These are phyloP conservation scores for Cepaea hortensis DNA, from an alignment of 2,888 invertebrate genomes.

Conservation along the genomic window DNA sequence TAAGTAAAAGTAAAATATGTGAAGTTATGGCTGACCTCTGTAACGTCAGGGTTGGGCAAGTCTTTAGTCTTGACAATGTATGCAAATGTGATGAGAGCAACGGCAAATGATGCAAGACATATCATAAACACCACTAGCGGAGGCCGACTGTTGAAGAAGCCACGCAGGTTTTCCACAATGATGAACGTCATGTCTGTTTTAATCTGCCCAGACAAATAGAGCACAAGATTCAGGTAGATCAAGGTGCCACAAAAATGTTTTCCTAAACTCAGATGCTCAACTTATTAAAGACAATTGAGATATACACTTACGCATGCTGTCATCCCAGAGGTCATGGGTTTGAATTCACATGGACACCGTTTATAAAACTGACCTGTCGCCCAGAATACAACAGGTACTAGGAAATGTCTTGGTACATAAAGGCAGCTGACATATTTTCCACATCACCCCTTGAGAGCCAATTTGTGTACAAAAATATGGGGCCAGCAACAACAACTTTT, in stretches of 20 bases:
- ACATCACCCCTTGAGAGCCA: no score
- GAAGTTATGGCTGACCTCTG: conserved; percentile 55
- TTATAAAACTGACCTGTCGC: no score
- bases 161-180: conserved; percentile 72
- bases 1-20: no score
- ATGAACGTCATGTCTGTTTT: conserved; percentile 56
- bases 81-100: conserved; percentile 73
- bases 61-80: conserved; percentile 73
- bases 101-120: conserved; percentile 74
- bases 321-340: no score
- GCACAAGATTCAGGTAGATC: background rate
- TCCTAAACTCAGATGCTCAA: background rate
- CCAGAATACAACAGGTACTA: no score
- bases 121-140: conserved; percentile 76
- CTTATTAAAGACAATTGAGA: background rate
- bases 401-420: no score
- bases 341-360: no score
- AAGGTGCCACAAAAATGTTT: background rate
- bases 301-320: background rate
- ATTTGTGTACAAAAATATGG: no score
- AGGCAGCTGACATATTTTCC: no score
- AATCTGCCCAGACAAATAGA: conserved; percentile 15
- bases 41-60: conserved; percentile 73
- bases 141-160: conserved; percentile 72
- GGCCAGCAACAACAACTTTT: no score